phyloP scores from a whole-genome alignment of 2,888 invertebrate genomes.

The Phoenoteleia sp. region DNA sequence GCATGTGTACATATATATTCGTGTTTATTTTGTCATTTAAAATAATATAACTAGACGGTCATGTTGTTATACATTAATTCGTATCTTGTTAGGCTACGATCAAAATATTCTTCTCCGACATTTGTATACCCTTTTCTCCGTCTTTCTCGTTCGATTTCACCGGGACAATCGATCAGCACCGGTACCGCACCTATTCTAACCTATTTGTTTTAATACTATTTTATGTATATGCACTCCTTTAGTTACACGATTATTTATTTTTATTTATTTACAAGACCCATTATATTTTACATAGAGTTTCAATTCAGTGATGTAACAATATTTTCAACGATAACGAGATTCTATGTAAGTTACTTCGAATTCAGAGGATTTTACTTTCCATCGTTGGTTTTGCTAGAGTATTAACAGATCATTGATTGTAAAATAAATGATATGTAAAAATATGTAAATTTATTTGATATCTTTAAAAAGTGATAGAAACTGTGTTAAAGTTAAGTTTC shows the following conservation, averaged over 20 bases:
- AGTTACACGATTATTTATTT: conserved; percentile 51
- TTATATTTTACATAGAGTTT: conserved; percentile 23
- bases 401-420: no score
- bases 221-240: conserved; percentile 53
- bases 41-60: conserved; percentile 76
- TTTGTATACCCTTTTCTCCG: conserved; percentile 73
- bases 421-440: no score
- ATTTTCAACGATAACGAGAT: no score
- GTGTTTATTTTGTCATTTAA: conserved; percentile 57
- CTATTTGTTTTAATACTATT: conserved; percentile 54
- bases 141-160: conserved; percentile 53
- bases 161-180: conserved; percentile 16
- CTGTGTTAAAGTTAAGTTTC: no score
- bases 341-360: background rate
- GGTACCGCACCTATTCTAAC: conserved; percentile 52
- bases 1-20: conserved; percentile 59
- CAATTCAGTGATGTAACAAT: conserved; percentile 41
- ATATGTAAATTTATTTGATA: no score
- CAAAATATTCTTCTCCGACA: conserved; percentile 79
- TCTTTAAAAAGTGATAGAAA: no score
- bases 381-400: no score
- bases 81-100: conserved; percentile 77
- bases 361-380: no score
- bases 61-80: conserved; percentile 78
- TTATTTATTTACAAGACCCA: conserved; percentile 47